phyloP scores from a whole-genome alignment of 2,888 invertebrate species.

The Andricus curvator region DNA sequence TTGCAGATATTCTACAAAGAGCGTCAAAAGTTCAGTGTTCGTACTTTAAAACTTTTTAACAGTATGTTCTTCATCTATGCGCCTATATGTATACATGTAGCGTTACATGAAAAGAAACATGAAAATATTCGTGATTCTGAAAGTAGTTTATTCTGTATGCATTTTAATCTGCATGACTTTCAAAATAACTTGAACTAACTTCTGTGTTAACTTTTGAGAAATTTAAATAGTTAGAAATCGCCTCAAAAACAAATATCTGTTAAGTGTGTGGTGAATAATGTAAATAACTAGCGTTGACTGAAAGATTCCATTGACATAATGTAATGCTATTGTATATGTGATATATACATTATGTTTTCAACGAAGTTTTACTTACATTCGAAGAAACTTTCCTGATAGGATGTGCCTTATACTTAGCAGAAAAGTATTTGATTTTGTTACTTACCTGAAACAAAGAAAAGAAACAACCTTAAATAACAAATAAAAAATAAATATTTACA shows the following conservation, averaged over 20 bases:
- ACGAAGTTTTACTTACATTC: background rate
- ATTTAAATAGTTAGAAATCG: background rate
- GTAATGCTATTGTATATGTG: background rate
- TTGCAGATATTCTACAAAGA: no score
- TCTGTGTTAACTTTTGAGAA: background rate
- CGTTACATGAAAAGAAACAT: background rate
- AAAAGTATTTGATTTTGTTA: slow-evolving; percentile 10
- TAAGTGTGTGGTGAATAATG: background rate
- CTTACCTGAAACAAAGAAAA: slow-evolving; percentile 44
- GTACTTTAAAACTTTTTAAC: background rate
- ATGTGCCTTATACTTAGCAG: background rate
- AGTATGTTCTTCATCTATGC: background rate
- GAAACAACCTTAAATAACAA: background rate
- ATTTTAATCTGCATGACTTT: background rate
- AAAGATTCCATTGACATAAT: background rate
- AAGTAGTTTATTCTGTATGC: background rate
- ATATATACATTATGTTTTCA: background rate
- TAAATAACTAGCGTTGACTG: background rate
- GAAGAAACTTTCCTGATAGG: background rate
- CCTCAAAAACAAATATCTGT: background rate
- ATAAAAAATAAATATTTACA: background rate
- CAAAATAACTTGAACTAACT: background rate
- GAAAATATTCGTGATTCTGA: background rate
- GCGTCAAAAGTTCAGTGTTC: background rate
- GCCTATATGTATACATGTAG: background rate